Evolutionary conservation across 2,888 invertebrate genomes (phyloP), one percentile per base, ranked within the genome.

Genomic region (Chelonus formosanus): DNA sequence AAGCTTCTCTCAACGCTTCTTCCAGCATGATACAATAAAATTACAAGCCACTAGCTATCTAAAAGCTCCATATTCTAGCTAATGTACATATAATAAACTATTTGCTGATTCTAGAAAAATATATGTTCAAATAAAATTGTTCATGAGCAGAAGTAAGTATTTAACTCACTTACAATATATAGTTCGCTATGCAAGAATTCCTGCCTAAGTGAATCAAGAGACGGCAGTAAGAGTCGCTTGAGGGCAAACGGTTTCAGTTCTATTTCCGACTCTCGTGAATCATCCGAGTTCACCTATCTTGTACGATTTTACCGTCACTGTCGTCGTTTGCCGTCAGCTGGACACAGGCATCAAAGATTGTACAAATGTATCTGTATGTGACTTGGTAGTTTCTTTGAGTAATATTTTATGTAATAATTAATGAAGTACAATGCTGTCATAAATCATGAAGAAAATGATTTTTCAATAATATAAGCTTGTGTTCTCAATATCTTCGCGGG

Each of bases 261-360:
- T 83, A 83, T 83, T 83, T 80, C 77, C 78, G 81, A 78, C 75
- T 72, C 76, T 77, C 78, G 79, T 81, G 82, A 83, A 82, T 83
- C 82, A 83, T 79, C 76, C 76, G 73, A 74, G 75, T 74, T 77
- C 77, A 75, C 75, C 77, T 80, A 79, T 80, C 80, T 77, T 67
- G 63, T 69, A 67, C 67, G 73, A 67, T 67, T 67, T 62, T 58
- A 56, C 54, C 61, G 61, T 61, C 61, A 61, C 43, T 48, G 55
- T 60, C 59, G 55, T 63, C 55, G 55, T 52, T 50, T 50, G 61
- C 53, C 44, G 32, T 36, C 50, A 59, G 59, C 59, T 48, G 59
- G 50, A 59, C 53, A 43, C 61, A 61, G 40, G 44, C 61, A 43
- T 50, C 59, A 47, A 48, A 36, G 36, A 35, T 45, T 7, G 50